Evolutionary conservation across 1,140 invertebrate species (phyloP).

Genomic region (Lucilia cuprina): DNA sequence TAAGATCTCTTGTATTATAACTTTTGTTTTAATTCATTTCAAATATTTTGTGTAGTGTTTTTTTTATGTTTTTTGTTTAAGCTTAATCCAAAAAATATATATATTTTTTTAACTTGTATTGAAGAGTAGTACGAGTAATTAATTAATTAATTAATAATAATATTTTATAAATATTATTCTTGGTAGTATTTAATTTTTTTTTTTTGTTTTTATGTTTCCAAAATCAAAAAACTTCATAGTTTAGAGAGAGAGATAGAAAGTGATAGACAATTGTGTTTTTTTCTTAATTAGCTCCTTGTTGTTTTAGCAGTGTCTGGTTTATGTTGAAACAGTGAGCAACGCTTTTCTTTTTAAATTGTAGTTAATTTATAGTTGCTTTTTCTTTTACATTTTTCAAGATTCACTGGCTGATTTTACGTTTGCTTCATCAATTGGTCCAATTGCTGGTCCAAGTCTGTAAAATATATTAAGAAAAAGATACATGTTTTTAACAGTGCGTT

Average conservation of each 20-base stretch:
- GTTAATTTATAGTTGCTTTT: neutral
- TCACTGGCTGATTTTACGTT: slow-evolving; percentile 30
- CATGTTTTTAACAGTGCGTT: too few species aligned
- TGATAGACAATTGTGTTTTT: neutral
- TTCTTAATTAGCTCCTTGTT: slow-evolving; percentile 13
- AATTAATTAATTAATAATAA: neutral
- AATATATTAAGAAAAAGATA: neutral
- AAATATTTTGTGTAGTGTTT: neutral
- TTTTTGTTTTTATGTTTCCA: neutral
- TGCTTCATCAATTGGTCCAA: slow-evolving; percentile 55
- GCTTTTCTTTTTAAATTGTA: neutral
- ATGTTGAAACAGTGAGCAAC: neutral
- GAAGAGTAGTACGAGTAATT: neutral
- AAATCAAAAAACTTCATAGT: slow-evolving; percentile 15
- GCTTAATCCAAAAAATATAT: slow-evolving; percentile 33
- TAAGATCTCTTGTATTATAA: neutral
- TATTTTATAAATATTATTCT: slow-evolving; percentile 16
- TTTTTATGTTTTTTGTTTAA: neutral
- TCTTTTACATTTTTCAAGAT: neutral
- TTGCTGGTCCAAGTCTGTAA: slow-evolving; percentile 57
- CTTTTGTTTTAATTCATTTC: slow-evolving; percentile 6
- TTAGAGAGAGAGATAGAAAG: neutral
- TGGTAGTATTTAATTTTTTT: neutral
- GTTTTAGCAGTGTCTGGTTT: neutral
- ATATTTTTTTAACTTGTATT: slow-evolving; percentile 3